Conservation (phyloP, 2,888 invertebrate genomes). For the Dermolepida albohirtum region DNA sequence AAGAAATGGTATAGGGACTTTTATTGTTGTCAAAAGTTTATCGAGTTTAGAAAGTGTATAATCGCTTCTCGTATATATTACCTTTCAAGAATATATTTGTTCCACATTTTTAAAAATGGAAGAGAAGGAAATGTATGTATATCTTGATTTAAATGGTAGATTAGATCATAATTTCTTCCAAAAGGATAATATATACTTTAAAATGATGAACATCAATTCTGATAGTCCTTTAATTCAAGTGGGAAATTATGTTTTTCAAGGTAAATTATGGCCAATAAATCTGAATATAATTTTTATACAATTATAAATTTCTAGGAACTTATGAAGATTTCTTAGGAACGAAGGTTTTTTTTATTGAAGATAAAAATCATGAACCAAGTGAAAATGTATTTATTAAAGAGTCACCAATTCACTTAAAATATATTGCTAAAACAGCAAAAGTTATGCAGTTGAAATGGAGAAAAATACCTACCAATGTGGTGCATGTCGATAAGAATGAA, state of each 20-base stretch:
- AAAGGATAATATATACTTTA: conserved; percentile 57
- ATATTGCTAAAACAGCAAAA: conserved; percentile 75
- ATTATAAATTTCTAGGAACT: conserved; percentile 68
- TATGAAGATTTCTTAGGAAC: conserved; percentile 79
- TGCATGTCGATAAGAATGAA: conserved; percentile 52
- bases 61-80: too few relatives aligned
- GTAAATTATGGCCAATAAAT: conserved; percentile 48
- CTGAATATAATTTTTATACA: background rate
- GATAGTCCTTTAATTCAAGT: conserved; percentile 59
- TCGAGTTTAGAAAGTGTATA: too few relatives aligned
- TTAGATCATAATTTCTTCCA: conserved; percentile 54
- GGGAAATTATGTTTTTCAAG: conserved; percentile 60
- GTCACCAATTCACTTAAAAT: conserved; percentile 72
- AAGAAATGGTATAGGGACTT: too few relatives aligned
- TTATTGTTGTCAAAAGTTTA: too few relatives aligned
- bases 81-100: too few relatives aligned
- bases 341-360: conserved; percentile 78
- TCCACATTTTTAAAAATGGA: conserved; percentile 23
- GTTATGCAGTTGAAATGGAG: conserved; percentile 75
- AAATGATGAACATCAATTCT: conserved; percentile 58
- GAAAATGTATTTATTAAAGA: conserved; percentile 51
- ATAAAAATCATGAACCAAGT: conserved; percentile 62
- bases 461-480: conserved; percentile 68
- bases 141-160: conserved; percentile 59
- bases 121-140: conserved; percentile 52